Evolutionary conservation across 1,140 invertebrate genomes (phyloP).

Genomic region (Matsumurasca onukii): DNA sequence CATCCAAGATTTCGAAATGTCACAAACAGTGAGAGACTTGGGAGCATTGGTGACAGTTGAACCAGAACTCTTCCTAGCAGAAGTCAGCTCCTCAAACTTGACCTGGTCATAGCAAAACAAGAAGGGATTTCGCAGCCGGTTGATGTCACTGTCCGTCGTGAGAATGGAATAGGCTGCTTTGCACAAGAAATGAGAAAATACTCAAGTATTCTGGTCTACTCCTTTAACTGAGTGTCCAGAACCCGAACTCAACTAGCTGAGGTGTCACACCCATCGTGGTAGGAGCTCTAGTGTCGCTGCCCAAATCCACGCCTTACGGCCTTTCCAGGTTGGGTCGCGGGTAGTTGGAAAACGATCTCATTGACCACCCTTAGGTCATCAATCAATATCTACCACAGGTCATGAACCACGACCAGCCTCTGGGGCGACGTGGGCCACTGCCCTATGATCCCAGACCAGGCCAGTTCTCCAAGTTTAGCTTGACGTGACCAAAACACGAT

Average conservation of each 20-base stretch:
- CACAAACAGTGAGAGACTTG: not conserved
- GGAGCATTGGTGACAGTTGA: not conserved
- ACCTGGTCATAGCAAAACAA: not conserved
- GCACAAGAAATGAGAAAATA: slow-evolving; percentile 10
- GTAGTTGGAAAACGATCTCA: not conserved
- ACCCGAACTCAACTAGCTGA: not conserved
- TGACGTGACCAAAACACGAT: no score
- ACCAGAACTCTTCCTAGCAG: slow-evolving; percentile 8
- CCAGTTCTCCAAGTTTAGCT: no score
- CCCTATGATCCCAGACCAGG: not conserved
- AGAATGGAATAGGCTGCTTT: not conserved
- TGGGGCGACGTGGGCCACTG: not conserved
- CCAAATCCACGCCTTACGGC: not conserved
- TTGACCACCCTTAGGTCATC: not conserved
- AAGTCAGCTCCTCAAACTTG: rapidly evolving
- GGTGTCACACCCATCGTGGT: not conserved
- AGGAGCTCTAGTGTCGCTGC: no score
- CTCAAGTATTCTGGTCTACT: not conserved
- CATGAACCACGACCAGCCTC: not conserved
- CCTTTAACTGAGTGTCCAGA: not conserved
- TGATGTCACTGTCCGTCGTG: slow-evolving; percentile 19
- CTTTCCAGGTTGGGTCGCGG: not conserved
- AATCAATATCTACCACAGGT: not conserved
- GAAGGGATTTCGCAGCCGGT: no score
- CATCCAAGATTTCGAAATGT: slow-evolving; percentile 23